A percentile compares a stretch with the other conserved stretches of the same genome.
phyloP scores from a whole-genome alignment of 2,113 vertebrate species.

The Dasyurus viverrinus region DNA sequence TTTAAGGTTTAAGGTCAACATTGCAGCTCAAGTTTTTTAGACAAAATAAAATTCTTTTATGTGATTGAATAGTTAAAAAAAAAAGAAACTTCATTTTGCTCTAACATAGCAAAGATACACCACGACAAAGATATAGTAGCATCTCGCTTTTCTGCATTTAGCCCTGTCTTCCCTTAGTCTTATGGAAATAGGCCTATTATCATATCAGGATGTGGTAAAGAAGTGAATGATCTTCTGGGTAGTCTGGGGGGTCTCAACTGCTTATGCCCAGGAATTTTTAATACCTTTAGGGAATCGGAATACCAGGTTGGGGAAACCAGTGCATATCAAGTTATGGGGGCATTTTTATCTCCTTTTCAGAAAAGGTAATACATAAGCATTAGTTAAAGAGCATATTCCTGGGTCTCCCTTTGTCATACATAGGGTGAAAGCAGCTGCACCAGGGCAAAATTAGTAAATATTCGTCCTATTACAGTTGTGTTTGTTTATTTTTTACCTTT shows the following conservation, averaged over 20 bases:
- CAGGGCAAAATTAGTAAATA: not conserved
- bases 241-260: not conserved
- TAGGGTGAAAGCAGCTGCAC: not conserved
- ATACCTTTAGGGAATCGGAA: not conserved
- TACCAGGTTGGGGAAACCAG: not conserved
- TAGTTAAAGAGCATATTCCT: not conserved
- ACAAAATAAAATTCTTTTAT: not conserved
- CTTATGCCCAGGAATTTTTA: not conserved
- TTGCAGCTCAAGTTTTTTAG: not conserved
- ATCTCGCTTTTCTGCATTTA: not conserved
- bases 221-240: not conserved
- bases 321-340: too few species aligned
- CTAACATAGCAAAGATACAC: not conserved
- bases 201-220: not conserved
- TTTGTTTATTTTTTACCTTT: not conserved
- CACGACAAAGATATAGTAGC: not conserved
- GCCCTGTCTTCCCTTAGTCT: not conserved
- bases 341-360: not conserved
- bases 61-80: not conserved
- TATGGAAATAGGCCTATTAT: not conserved
- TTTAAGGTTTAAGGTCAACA: not conserved
- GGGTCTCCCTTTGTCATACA: not conserved
- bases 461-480: accelerated
- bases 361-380: not conserved
- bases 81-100: not conserved